Evolutionary conservation across 2,113 vertebrate species (phyloP), one percentile per base, ranked within the genome.

Genomic region (Nibea albiflora): DNA sequence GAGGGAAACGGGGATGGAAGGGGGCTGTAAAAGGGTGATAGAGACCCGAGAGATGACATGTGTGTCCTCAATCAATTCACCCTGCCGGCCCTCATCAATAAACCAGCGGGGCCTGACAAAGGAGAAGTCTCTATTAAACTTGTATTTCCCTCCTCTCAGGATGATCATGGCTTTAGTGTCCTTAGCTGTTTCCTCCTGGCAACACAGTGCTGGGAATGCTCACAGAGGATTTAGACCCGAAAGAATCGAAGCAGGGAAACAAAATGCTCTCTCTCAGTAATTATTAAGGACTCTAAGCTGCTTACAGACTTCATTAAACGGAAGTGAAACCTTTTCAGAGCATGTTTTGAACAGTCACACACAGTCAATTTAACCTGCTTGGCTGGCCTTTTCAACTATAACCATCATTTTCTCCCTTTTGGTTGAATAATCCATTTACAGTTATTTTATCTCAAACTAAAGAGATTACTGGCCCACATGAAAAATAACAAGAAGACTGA

Each of bases 241-340:
- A 87, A 87, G 80, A 73, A 89, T 78, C 35, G 47, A 80, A 87
- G 80, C 71, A 50, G 86, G 85, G 84, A 84, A 90, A 92, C 85
- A 90, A 92, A 93, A 90, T 87, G 82, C 85, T 89, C 81, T 79
- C 84, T 76, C 86, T 87, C 78, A 77, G 84, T 93, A 90, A 95
- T 95, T 93, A 94, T 88, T 73, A 78, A 78, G 78, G 88, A 79
- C 89, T 78, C 87, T 94, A 94, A 95, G 93, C 93, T 89, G 90
- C 93, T 95, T 95, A 95, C 76, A 86, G 89, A 91, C 88, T 91
- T 93, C 90, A 90, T 93, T 91, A 92, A 90, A 90, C 70, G 68
- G 82, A 87, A 92, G 84, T 87, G 84, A 94, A 91, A 93, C 92
- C 90, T 92, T 93, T 94, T 92, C 78, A 89, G 84, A 88, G 74